Base-by-base conservation (phyloP, 1,140 invertebrate species). In the Centruroides vittatus region DNA sequence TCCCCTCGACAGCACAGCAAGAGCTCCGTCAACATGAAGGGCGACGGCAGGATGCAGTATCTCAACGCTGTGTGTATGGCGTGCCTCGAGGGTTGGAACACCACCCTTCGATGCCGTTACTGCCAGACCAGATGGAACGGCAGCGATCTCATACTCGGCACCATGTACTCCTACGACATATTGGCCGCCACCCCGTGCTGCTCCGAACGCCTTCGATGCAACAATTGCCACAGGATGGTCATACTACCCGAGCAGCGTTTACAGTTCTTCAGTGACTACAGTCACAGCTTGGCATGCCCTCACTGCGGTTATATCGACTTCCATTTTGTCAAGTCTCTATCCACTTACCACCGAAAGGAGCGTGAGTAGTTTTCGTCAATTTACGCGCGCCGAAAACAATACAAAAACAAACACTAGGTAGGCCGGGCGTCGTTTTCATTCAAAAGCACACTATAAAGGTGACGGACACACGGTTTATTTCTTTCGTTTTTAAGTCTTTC, bases 81-180 rank as follows among this genome's bases (percentile, higher is more conserved):
- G 9, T 94, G 88, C 75, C 74, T 93, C 67, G 89, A 93, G 72
- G 86, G 88, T 48, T 79, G 78, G 67, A 83, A 82, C 35, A 81
- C 83, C 5, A 76, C 76, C 55, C 81, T 92, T 54, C 78, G 81
- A 59, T 93, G 89, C 78, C 77, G 80, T 64, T 86, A 84, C 73
- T 97, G 93, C 74, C 83, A 82, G 59, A 81, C 83, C 62, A 84
- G 83, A 60, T 98, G 93, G 93, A 88, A 93, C 73, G 93, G 93
- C 13, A 88, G 88, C 7, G 88, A 88, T 47, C 81, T 97, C 52
- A 88, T 96, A 47, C 78, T 97, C 13, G 93, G 94, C 54, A 94
- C 92, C 57, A 94, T 96, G 90, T 98, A 98, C 75, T 89, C 91
- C 53, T 98, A 95, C 70, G 93, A 98, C 75, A 91, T 98, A 64